These are phyloP conservation scores for Rhingia campestris DNA, from an alignment of 2,888 invertebrate genomes.

Conservation along the genomic window DNA sequence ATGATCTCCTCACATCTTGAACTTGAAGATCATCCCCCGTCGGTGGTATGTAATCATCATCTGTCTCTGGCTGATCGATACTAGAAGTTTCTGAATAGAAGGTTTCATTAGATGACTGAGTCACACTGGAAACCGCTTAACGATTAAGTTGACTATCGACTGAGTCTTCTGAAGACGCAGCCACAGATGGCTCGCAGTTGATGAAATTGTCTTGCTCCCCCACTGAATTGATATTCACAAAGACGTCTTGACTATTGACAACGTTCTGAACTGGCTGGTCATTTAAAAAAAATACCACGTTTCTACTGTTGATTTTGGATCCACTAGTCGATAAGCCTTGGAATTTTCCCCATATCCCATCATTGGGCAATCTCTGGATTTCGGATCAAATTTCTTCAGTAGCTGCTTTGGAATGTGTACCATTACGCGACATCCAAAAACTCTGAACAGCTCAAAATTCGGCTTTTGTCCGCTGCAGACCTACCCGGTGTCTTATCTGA, in stretches of 20 bases:
- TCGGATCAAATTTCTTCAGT: constrained; percentile 44
- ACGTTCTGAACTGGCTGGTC: background rate
- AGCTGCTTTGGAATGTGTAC: constrained; percentile 27
- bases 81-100: no score
- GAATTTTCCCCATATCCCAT: constrained; percentile 48
- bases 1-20: no score
- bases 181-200: background rate
- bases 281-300: constrained; percentile 29
- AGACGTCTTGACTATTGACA: background rate
- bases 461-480: constrained; percentile 15
- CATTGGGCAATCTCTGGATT: constrained; percentile 48
- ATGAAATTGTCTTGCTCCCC: constrained; percentile 3
- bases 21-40: no score
- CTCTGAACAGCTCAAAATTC: constrained; percentile 16
- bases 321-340: constrained; percentile 47
- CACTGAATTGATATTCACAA: background rate
- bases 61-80: no score
- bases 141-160: background rate
- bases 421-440: constrained; percentile 22
- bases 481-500: constrained; percentile 16
- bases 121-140: background rate
- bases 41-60: no score
- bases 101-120: no score
- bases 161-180: background rate
- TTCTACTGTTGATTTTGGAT: constrained; percentile 2